These are phyloP conservation scores for Hephaestus fuliginosus DNA, from an alignment of 2,797 vertebrate species.

Conservation along the genomic window DNA sequence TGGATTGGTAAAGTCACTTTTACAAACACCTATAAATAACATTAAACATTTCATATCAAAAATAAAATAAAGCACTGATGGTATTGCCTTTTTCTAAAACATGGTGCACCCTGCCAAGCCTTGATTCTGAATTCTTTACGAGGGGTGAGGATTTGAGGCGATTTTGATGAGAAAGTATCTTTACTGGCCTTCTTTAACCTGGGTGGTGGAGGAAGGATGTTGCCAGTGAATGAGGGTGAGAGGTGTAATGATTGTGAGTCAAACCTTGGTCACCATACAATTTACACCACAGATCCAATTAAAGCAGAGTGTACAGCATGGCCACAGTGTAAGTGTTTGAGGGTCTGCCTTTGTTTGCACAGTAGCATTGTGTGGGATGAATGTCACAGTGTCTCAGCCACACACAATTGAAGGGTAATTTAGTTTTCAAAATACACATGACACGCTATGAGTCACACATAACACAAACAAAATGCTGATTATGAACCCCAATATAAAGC, in stretches of 20 bases:
- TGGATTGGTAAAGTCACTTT: neutral
- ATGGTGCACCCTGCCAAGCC: neutral
- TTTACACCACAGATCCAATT: slow-evolving; percentile 37
- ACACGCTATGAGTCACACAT: neutral
- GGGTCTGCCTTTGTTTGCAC: slow-evolving; percentile 19
- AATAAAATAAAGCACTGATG: slow-evolving; percentile 8
- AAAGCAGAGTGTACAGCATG: slow-evolving; percentile 1
- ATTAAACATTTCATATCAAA: neutral
- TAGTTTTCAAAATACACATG: neutral
- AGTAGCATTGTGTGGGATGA: neutral
- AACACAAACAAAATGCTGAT: neutral
- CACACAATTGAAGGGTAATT: neutral
- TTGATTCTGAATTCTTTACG: neutral
- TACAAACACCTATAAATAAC: neutral
- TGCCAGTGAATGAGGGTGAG: slow-evolving; percentile 31
- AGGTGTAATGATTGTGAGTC: slow-evolving; percentile 39
- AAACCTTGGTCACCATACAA: neutral
- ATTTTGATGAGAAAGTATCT: neutral
- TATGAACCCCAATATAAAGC: slow-evolving; percentile 1
- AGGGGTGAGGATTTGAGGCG: neutral
- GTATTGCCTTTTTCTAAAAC: neutral
- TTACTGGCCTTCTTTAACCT: neutral
- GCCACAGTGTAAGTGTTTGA: neutral
- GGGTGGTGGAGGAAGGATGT: slow-evolving; percentile 18
- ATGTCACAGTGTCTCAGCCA: neutral